These are phyloP conservation scores for Epizoanthus stellaris DNA, from an alignment of 92 coral and sea anemone species.

Conservation along the genomic window DNA sequence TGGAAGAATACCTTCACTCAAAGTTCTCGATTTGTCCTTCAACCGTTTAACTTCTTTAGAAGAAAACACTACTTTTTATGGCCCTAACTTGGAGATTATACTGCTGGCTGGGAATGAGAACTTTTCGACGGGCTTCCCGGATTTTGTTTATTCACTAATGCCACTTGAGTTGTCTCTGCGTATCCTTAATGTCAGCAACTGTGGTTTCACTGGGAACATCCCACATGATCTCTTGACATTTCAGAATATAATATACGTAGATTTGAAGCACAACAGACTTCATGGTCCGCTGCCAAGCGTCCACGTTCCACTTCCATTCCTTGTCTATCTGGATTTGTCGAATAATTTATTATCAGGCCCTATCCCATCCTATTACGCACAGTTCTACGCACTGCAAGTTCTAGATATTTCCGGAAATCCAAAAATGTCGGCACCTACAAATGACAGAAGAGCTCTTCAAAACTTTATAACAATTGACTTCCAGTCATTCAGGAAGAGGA, in stretches of 20 bases:
- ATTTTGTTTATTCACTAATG: background rate
- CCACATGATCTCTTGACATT: constrained; percentile 41
- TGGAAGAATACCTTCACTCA: constrained; percentile 42
- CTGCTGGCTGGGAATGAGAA: constrained; percentile 61
- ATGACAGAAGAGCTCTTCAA: constrained; percentile 24
- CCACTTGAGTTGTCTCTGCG: constrained; percentile 31
- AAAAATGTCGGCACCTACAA: constrained; percentile 46
- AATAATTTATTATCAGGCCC: constrained; percentile 48
- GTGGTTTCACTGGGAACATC: constrained; percentile 52
- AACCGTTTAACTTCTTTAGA: constrained; percentile 58
- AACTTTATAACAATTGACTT: constrained; percentile 39
- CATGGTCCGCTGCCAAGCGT: constrained; percentile 44
- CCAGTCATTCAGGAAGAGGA: constrained; percentile 21
- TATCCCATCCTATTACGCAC: constrained; percentile 46
- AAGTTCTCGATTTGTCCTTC: constrained; percentile 61
- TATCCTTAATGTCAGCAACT: constrained; percentile 59
- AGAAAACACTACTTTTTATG: constrained; percentile 45
- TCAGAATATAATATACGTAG: constrained; percentile 47
- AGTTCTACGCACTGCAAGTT: constrained; percentile 46
- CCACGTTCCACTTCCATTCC: constrained; percentile 8
- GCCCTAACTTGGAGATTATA: constrained; percentile 39
- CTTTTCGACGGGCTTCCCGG: constrained; percentile 44
- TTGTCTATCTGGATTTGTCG: constrained; percentile 54
- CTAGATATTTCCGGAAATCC: constrained; percentile 77
- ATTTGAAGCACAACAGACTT: constrained; percentile 56